Evolutionary conservation across 1,140 invertebrate genomes (phyloP).

Genomic region (Glossosoma conforme): DNA sequence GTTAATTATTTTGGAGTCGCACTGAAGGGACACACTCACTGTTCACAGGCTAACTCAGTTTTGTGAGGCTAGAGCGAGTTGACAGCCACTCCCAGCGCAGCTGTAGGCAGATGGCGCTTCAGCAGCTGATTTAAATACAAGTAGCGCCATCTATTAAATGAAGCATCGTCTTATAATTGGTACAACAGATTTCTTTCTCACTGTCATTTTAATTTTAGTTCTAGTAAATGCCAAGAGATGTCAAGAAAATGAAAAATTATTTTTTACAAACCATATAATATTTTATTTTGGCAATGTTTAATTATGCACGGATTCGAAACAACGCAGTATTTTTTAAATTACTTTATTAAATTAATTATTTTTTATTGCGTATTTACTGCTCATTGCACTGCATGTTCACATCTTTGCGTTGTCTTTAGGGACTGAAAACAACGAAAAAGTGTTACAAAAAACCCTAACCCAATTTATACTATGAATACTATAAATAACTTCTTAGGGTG

Average conservation of each 20-base stretch:
- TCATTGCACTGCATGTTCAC: too few relatives aligned
- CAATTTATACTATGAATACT: too few relatives aligned
- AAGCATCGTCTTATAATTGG: not conserved
- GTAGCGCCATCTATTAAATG: constrained; percentile 10
- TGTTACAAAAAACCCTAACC: too few relatives aligned
- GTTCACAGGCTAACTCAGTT: constrained; percentile 7
- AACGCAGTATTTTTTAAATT: too few relatives aligned
- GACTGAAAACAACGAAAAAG: too few relatives aligned
- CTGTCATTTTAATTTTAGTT: not conserved
- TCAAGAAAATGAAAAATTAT: not conserved
- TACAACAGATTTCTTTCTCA: too few relatives aligned
- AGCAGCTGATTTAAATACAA: not conserved
- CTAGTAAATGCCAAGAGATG: not conserved
- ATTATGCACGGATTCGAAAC: too few relatives aligned
- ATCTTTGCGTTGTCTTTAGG: too few relatives aligned
- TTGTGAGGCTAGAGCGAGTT: constrained; percentile 17
- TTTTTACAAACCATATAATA: not conserved
- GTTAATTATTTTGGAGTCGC: constrained; percentile 10
- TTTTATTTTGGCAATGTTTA: not conserved
- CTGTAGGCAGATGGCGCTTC: constrained; percentile 7
- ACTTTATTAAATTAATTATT: too few relatives aligned
- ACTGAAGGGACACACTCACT: constrained; percentile 8
- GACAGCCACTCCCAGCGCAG: constrained; percentile 23
- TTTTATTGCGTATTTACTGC: too few relatives aligned
- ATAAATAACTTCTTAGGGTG: too few relatives aligned